A percentile compares a stretch with the other conserved stretches of the same genome.
Conservation (phyloP, 2,888 invertebrate genomes). For the Eudemis profundana region DNA sequence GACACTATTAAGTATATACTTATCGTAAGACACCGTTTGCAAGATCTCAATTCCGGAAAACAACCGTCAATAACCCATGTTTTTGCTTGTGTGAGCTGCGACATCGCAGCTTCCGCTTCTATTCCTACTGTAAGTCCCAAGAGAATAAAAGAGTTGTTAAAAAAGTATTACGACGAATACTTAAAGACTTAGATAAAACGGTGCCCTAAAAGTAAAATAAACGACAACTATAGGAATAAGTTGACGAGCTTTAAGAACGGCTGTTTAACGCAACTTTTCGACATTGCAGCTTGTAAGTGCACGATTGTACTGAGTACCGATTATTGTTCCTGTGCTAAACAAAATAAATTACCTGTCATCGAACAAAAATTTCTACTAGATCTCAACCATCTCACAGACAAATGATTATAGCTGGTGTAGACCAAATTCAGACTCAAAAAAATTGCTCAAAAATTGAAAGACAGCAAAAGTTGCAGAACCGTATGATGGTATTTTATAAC, state of each 20-base stretch:
- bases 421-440: slow-evolving; percentile 4
- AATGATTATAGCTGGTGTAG: slow-evolving; percentile 3
- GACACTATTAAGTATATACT: slow-evolving; percentile 14
- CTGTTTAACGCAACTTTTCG: neutral
- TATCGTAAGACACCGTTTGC: slow-evolving; percentile 11
- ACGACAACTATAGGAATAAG: too few relatives aligned
- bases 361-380: too few relatives aligned
- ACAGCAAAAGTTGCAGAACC: slow-evolving; percentile 11
- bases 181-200: slow-evolving; percentile 9
- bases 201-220: neutral
- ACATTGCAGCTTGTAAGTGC: slow-evolving; percentile 6
- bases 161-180: slow-evolving; percentile 10
- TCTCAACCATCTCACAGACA: too few relatives aligned
- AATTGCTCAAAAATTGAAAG: slow-evolving; percentile 15
- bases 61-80: slow-evolving; percentile 11
- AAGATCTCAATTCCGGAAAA: slow-evolving; percentile 10
- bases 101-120: slow-evolving; percentile 6
- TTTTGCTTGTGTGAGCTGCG: slow-evolving; percentile 5
- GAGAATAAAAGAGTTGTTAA: slow-evolving; percentile 14
- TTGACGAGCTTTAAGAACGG: too few relatives aligned
- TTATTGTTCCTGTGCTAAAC: slow-evolving; percentile 3
- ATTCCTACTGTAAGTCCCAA: slow-evolving; percentile 5
- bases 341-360: neutral
- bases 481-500: neutral
- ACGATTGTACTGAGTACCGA: neutral